Base-by-base conservation (phyloP, 2,888 invertebrate genomes). In the Tetrapedia diversipes region DNA sequence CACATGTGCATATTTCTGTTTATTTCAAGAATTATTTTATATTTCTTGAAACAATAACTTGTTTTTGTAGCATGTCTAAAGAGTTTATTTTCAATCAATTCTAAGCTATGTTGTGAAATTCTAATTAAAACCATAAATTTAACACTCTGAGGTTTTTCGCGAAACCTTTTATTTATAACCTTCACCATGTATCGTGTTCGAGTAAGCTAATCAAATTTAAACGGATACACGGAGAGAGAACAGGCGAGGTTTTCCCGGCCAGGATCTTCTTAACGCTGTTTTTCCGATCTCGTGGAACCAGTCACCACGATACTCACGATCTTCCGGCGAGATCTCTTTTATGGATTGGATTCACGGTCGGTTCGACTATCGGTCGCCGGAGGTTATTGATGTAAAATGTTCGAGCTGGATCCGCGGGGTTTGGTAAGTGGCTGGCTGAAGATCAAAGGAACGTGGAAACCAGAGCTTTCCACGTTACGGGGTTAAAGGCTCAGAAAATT, bases 401-500 rank as follows among this genome's bases (percentile, higher is more conserved):
- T 79, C 63, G 60, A 64, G 74, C 73, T 81, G 60, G 60, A 71
- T 70, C 74, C 61, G 56, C 49, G 53, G 70, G 71, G 78, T 77
- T 70, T 76, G 80, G 78, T 82, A 82, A 87, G 83, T 85, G 81
- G 73, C 70, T 77, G 71, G 81, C 75, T 68, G 80, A 84, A 84
- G 87, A 87, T 88, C 87, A 88, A 88, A 88, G 86, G 79, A 78
- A 82, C 75, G 57, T 59, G 76, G 70, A 77, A 79, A 75, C 24
- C 64, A 67, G 57, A 78, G 81, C 64, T 75, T 66, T 61, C 68
- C 61, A 66, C 65, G 71, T 79, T 66, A 72, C 67, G 57, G 77
- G 24, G 68, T 85, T 85, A 83, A 84, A 81, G 69, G 69, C 56
- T 77, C 74, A 51, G 77, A 81, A 85, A 85, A 84, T 79, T 79